Evolutionary conservation across 1,140 invertebrate genomes (phyloP).

Genomic region (Vanessa atalanta): DNA sequence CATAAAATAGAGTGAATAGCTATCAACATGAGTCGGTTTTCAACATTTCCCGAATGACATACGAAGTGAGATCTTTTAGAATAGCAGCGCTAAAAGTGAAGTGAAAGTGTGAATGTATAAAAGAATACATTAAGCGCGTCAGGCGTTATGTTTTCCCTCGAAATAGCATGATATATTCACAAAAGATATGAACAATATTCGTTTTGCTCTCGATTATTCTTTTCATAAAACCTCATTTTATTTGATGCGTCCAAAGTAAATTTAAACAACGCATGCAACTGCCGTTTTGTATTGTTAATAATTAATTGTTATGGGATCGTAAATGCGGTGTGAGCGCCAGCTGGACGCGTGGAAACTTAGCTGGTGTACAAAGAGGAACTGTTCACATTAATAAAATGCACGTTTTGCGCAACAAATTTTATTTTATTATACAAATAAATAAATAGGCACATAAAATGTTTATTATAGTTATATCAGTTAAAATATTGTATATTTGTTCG

Average conservation of each 20-base stretch:
- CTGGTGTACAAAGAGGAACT: background rate
- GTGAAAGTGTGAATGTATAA: constrained; percentile 23
- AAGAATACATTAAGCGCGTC: constrained; percentile 28
- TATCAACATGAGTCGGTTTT: no score
- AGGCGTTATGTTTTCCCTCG: constrained; percentile 25
- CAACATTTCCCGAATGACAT: no score
- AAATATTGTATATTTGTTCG: no score
- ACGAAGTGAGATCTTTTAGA: no score
- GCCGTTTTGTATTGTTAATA: constrained; percentile 7
- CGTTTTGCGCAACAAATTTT: background rate
- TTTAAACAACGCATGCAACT: constrained; percentile 3
- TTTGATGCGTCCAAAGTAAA: background rate
- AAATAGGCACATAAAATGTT: background rate
- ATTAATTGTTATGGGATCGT: constrained; percentile 8
- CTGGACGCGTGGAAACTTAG: constrained; percentile 5
- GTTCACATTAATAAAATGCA: background rate
- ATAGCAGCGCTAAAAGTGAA: no score
- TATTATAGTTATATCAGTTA: no score
- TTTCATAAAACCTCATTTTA: constrained; percentile 6
- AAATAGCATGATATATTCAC: constrained; percentile 23
- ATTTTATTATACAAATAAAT: background rate
- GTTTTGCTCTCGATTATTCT: constrained; percentile 12
- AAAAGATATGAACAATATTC: constrained; percentile 24
- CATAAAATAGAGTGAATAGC: no score
- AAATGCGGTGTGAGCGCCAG: background rate